These are phyloP conservation scores for Maconellicoccus hirsutus DNA, from an alignment of 1,140 invertebrate genomes.

Conservation along the genomic window DNA sequence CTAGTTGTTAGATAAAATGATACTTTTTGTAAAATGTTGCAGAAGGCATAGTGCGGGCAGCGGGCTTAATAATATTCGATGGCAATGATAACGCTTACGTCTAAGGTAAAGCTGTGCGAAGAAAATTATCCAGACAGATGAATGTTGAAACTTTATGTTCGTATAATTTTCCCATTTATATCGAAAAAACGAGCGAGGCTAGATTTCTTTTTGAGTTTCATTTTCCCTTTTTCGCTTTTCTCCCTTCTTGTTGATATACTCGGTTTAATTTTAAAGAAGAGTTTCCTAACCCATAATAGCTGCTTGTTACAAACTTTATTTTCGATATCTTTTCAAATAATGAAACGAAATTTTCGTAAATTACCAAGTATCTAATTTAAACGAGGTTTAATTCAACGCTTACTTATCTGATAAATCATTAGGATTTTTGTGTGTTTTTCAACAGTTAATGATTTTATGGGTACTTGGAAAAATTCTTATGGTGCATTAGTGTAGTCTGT, in stretches of 20 bases:
- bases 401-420: too few species aligned
- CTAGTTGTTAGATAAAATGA: background rate
- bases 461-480: too few species aligned
- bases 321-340: background rate
- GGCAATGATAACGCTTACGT: background rate
- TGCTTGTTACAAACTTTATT: background rate
- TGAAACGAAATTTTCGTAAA: background rate
- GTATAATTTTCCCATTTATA: conserved; percentile 9
- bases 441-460: too few species aligned
- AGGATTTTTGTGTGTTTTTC: too few species aligned
- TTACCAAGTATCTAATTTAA: too few species aligned
- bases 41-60: background rate
- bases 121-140: conserved; percentile 1
- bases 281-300: background rate
- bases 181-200: background rate
- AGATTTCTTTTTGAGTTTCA: background rate
- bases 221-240: background rate
- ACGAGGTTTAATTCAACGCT: too few species aligned
- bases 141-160: conserved; percentile 1
- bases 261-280: background rate
- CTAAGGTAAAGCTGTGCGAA: background rate
- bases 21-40: background rate
- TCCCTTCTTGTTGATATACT: background rate
- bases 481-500: too few species aligned
- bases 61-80: conserved; percentile 2